These are phyloP conservation scores for Aegithalos caudatus DNA, from an alignment of 2,113 vertebrate species.

Conservation along the genomic window DNA sequence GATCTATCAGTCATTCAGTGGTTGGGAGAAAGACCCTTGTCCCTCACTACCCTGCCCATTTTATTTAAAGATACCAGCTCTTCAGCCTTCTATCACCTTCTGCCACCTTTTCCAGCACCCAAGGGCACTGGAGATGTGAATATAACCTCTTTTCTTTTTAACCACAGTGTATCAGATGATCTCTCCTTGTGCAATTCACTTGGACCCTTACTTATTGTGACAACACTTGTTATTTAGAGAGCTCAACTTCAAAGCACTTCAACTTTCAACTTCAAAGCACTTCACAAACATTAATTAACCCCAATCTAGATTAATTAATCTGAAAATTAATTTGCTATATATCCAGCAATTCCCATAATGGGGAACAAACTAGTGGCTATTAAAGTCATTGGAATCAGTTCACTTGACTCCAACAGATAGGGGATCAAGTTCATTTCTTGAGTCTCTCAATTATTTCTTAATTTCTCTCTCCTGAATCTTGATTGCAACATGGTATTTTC, in stretches of 20 bases:
- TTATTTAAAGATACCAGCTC: not conserved
- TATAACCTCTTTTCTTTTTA: not conserved
- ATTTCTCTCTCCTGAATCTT: not conserved
- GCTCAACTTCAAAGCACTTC: constrained; percentile 39
- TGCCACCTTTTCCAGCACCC: not conserved
- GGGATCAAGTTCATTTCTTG: not conserved
- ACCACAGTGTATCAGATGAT: not conserved
- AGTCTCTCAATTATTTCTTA: no score
- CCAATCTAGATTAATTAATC: constrained; percentile 40
- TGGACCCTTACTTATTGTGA: not conserved
- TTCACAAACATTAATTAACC: constrained; percentile 38
- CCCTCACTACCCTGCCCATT: not conserved
- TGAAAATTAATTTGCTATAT: not conserved
- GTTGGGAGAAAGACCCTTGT: not conserved
- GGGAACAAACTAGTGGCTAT: not conserved
- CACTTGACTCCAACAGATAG: not conserved
- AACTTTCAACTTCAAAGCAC: constrained; percentile 45
- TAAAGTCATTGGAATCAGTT: not conserved
- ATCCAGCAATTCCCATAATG: not conserved
- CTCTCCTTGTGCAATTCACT: not conserved
- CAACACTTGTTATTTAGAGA: constrained; percentile 7
- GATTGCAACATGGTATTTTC: not conserved
- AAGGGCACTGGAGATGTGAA: not conserved
- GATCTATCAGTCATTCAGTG: not conserved
- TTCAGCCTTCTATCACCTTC: not conserved